Evolutionary conservation across 2,888 invertebrate species (phyloP).

Genomic region (Eristalis arbustorum): DNA sequence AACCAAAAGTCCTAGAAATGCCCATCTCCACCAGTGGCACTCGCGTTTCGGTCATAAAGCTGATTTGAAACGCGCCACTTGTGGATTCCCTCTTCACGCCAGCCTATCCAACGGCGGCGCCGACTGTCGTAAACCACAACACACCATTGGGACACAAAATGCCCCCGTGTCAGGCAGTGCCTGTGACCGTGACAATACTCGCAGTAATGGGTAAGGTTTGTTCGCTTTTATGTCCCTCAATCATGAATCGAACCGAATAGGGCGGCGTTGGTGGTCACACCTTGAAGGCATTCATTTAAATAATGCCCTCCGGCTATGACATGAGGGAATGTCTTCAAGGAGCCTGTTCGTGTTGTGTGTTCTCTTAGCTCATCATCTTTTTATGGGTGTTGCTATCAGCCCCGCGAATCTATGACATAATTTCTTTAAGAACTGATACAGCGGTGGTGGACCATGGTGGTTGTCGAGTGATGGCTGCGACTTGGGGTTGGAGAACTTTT

Average conservation of each 20-base stretch:
- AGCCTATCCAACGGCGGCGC: neutral
- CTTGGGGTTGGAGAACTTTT: too few relatives aligned
- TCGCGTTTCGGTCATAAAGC: neutral
- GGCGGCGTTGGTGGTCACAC: neutral
- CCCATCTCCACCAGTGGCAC: too few relatives aligned
- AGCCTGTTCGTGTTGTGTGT: neutral
- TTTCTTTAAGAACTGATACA: neutral
- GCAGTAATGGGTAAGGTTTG: neutral
- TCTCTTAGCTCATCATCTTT: neutral
- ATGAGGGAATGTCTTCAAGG: neutral
- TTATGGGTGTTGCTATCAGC: neutral
- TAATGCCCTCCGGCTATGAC: neutral
- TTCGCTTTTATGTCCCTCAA: slow-evolving; percentile 29
- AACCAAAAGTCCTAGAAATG: neutral
- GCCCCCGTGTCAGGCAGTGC: neutral
- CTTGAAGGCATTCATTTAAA: slow-evolving; percentile 1
- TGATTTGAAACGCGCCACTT: neutral
- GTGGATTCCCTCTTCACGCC: neutral
- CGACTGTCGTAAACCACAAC: neutral
- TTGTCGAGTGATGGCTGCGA: too few relatives aligned
- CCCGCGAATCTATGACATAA: neutral
- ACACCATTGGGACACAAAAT: neutral
- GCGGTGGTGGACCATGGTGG: neutral
- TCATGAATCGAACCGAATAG: slow-evolving; percentile 14
- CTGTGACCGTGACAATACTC: neutral